Conservation (phyloP, 2,113 vertebrate genomes). For the Fregetta grallaria region DNA sequence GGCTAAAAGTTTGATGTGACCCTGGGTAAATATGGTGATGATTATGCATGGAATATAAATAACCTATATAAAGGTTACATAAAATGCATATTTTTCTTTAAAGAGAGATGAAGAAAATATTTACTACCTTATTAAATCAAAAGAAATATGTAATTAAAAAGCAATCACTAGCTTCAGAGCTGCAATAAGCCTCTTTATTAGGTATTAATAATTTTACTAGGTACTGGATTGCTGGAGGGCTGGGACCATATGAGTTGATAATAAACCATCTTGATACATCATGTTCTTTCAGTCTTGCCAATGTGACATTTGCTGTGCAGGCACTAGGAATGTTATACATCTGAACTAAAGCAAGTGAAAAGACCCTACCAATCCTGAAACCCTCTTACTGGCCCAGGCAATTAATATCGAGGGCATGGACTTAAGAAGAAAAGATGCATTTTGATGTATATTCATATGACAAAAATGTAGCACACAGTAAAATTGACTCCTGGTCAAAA, state of each 20-base stretch:
- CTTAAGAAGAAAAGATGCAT: neutral
- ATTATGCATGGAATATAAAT: constrained; percentile 32
- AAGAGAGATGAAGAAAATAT: constrained; percentile 71
- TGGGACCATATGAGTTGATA: constrained; percentile 13
- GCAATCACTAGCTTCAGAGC: constrained; percentile 61
- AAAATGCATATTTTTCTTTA: constrained; percentile 59
- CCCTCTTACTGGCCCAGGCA: accelerated
- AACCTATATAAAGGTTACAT: neutral
- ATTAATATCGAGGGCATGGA: neutral
- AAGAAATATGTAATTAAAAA: constrained; percentile 74
- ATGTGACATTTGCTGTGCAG: constrained; percentile 46
- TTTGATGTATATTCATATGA: neutral
- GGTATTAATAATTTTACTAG: constrained; percentile 67
- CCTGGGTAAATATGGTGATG: constrained; percentile 32
- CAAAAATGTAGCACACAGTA: neutral
- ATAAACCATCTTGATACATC: constrained; percentile 65
- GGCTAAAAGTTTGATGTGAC: constrained; percentile 28
- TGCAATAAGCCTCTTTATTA: constrained; percentile 63
- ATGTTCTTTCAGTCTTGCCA: constrained; percentile 18
- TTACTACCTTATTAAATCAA: constrained; percentile 69
- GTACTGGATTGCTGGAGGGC: constrained; percentile 43
- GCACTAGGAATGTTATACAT: neutral
- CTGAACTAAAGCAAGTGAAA: constrained; percentile 26
- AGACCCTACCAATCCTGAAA: neutral
- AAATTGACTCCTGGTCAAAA: neutral